Percentiles rank a stretch among this genome's conserved stretches.
Evolutionary conservation across 2,888 invertebrate species (phyloP).

Genomic region (Apodemia duryi): DNA sequence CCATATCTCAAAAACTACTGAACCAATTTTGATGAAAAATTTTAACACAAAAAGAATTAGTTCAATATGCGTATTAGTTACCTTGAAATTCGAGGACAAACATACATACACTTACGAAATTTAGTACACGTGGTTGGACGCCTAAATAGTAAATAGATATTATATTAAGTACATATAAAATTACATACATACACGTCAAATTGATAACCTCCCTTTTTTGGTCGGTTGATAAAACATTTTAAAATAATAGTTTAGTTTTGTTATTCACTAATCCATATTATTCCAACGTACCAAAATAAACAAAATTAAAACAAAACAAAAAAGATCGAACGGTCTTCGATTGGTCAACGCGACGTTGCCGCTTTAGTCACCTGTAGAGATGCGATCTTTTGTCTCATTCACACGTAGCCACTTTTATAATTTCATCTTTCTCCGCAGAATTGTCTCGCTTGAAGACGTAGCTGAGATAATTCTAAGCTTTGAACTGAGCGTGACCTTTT

Average conservation of each 20-base stretch:
- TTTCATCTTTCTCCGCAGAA: constrained; percentile 61
- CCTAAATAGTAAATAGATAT: no score
- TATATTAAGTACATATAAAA: no score
- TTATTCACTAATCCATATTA: constrained; percentile 20
- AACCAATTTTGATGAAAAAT: no score
- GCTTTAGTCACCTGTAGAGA: constrained; percentile 63
- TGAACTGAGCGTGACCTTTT: constrained; percentile 63
- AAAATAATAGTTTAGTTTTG: not conserved
- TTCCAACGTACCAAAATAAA: constrained; percentile 34
- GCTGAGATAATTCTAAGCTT: constrained; percentile 75
- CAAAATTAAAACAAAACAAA: constrained; percentile 56
- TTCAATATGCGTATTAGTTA: no score
- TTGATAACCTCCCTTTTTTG: no score
- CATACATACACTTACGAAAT: no score
- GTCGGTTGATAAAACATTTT: no score
- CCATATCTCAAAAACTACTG: no score
- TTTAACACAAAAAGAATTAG: no score
- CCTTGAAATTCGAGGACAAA: no score
- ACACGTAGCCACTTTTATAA: constrained; percentile 23
- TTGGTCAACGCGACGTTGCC: constrained; percentile 76
- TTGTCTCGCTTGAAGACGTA: constrained; percentile 75
- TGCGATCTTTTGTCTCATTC: constrained; percentile 43
- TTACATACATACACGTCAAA: no score
- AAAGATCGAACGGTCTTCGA: constrained; percentile 59
- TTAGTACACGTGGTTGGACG: no score